A percentile compares a stretch with the other conserved stretches of the same genome.
Conservation (phyloP, 37 sponge, comb jelly and placozoan genomes). For the Aphrocallistes beatrix region DNA sequence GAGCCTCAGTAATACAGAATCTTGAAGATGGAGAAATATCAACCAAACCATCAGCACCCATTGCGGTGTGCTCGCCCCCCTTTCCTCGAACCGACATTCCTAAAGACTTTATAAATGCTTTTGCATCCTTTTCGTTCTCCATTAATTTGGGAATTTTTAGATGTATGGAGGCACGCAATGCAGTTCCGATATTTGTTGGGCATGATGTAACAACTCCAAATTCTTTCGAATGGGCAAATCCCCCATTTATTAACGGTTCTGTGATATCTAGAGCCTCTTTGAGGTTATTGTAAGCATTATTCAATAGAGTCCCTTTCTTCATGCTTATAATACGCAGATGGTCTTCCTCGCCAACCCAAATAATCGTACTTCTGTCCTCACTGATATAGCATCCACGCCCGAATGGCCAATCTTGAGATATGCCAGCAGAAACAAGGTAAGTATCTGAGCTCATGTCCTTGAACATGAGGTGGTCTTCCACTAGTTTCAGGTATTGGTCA, state of each 20-base stretch:
- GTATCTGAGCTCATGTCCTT: background rate
- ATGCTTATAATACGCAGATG: background rate
- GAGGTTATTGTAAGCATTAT: background rate
- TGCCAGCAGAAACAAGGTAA: background rate
- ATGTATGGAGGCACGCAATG: background rate
- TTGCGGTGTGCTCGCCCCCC: background rate
- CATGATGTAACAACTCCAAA: slow-evolving; percentile 3
- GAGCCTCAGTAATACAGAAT: no score
- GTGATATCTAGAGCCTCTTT: background rate
- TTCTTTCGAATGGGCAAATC: background rate
- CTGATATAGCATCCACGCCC: background rate
- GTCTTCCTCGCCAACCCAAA: slow-evolving; percentile 11
- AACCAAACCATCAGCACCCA: background rate
- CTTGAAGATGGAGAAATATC: background rate
- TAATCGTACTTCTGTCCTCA: background rate
- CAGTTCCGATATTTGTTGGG: background rate
- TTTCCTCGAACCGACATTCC: background rate
- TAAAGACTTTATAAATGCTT: background rate
- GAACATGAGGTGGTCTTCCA: background rate
- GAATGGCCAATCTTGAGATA: background rate
- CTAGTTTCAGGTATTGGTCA: background rate
- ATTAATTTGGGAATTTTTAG: background rate
- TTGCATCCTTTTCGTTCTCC: no score
- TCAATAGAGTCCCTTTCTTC: background rate
- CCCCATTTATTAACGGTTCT: background rate